Evolutionary conservation across 2,797 vertebrate species (phyloP).

Genomic region (Thunnus albacares): DNA sequence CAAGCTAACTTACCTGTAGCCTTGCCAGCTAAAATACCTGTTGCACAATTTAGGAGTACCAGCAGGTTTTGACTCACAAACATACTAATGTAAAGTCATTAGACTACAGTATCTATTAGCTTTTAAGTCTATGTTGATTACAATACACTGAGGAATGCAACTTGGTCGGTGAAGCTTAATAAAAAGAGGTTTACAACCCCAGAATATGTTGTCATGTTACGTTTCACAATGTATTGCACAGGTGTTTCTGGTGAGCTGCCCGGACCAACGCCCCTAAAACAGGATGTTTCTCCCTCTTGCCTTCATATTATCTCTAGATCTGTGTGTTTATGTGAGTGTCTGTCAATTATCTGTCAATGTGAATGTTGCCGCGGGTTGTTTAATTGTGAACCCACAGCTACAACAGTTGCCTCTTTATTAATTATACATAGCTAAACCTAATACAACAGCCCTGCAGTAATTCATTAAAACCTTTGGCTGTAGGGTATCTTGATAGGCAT

Average conservation of each 20-base stretch:
- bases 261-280: constrained; percentile 75
- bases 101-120: not conserved
- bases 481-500: not conserved
- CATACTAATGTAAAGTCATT: not conserved
- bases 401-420: not conserved
- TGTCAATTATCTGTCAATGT: not conserved
- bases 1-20: constrained; percentile 31
- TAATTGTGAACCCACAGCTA: not conserved
- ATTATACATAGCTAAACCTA: not conserved
- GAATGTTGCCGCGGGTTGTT: not conserved
- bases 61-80: not conserved
- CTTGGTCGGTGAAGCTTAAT: not conserved
- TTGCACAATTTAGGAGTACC: constrained; percentile 49
- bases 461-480: not conserved
- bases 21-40: constrained; percentile 40
- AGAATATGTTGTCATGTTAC: constrained; percentile 27
- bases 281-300: constrained; percentile 29
- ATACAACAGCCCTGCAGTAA: not conserved
- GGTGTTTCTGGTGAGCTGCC: constrained; percentile 55
- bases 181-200: not conserved
- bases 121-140: not conserved
- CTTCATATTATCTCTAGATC: not conserved
- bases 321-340: not conserved
- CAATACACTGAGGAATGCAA: not conserved
- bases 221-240: constrained; percentile 57